Evolutionary conservation across 2,888 invertebrate genomes (phyloP).

Genomic region (Osedax frankpressi): DNA sequence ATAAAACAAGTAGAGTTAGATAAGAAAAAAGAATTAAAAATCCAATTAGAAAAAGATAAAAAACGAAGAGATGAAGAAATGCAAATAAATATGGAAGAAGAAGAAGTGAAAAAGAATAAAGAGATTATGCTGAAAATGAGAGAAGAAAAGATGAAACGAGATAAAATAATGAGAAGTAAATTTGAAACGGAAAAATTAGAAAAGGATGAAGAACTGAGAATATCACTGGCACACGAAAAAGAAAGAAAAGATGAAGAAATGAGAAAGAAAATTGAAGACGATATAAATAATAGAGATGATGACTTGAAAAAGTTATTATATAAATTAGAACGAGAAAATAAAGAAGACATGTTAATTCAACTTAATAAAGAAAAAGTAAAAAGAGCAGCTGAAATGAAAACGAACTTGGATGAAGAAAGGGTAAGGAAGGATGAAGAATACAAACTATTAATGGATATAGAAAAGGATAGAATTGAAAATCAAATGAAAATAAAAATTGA

Average conservation of each 20-base stretch:
- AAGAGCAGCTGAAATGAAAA: neutral
- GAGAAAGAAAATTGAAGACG: neutral
- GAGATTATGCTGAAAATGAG: neutral
- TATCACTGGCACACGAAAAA: neutral
- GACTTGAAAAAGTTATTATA: neutral
- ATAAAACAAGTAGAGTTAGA: neutral
- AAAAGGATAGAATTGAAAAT: slow-evolving; percentile 3
- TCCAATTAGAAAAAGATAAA: neutral
- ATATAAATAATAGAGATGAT: neutral
- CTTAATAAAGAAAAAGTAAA: neutral
- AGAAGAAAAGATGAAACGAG: neutral
- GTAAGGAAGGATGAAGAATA: neutral
- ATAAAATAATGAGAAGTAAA: neutral
- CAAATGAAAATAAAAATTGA: neutral
- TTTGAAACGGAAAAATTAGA: neutral
- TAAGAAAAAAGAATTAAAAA: neutral
- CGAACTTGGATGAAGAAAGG: neutral
- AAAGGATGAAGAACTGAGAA: neutral
- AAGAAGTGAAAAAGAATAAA: neutral
- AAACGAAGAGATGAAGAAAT: neutral
- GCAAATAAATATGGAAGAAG: neutral
- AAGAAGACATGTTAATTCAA: neutral
- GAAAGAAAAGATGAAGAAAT: neutral
- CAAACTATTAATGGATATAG: neutral
- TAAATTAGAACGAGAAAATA: neutral